Conservation (phyloP, 2,888 invertebrate species). For the Ashinkailepas kermadecensis region DNA sequence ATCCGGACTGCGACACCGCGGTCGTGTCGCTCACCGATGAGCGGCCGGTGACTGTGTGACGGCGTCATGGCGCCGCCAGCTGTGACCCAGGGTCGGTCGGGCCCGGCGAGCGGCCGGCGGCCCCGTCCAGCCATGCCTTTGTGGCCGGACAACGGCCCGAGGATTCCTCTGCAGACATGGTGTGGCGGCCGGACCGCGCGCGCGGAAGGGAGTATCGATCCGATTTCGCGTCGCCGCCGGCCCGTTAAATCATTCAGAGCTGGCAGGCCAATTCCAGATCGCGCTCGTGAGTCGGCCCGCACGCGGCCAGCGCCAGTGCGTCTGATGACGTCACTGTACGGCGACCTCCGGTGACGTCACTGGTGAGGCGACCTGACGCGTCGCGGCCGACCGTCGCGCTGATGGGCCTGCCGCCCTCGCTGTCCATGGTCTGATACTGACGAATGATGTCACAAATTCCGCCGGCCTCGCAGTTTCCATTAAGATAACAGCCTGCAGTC, state of each 20-base stretch:
- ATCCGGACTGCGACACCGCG: neutral
- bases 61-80: neutral
- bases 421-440: conserved; percentile 3
- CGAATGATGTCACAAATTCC: conserved; percentile 14
- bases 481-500: conserved; percentile 18
- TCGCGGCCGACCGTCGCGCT: neutral
- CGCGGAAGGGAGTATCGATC: neutral
- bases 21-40: neutral
- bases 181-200: neutral
- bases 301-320: neutral
- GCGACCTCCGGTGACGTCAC: neutral
- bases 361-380: neutral
- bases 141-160: neutral
- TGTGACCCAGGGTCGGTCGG: too few species aligned
- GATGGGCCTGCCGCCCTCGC: neutral
- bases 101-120: too few species aligned
- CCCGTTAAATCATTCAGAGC: conserved; percentile 14
- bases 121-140: too few species aligned
- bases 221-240: neutral
- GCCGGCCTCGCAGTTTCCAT: neutral
- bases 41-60: neutral
- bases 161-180: neutral
- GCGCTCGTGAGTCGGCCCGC: neutral
- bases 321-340: neutral
- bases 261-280: conserved; percentile 17